Base-by-base conservation (phyloP, 2,888 invertebrate genomes). In the Buathra laborator region DNA sequence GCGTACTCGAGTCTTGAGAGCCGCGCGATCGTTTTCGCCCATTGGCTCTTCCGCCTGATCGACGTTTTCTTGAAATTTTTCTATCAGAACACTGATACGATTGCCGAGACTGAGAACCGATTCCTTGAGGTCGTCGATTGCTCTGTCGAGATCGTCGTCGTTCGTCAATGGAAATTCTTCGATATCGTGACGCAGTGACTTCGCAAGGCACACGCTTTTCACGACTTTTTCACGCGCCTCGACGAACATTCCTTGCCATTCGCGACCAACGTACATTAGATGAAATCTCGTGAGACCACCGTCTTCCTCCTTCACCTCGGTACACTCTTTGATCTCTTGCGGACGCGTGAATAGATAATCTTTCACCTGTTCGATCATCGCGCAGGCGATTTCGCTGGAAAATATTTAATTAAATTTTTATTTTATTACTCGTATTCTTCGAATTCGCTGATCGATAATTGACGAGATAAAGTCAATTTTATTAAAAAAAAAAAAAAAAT, bases 121-220 rank as follows among this genome's bases (percentile, higher is more conserved):
- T 85, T 94, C 93, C 95, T 96, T 91, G 14, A 94, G 90, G 37
- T 75, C 93, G 43, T 94, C 93, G 85, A 97, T 95, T 4, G 97
- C 95, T 32, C 95, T 95, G 68, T 96, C 95, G 78, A 97, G 96
- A 1, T 95, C 94, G 0, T 95, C 94, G 89, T 94, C 94, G 89
- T 94, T 94, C 67, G 94, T 95, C 3, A 81, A 9, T 1, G 82
- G 84, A 83, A 94, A 94, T 2, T 95, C 94, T 94, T 96, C 96
- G 44, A 97, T 94, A 90, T 97, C 96, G 90, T 96, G 95, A 77
- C 95, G 95, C 51, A 98, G 95, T 83, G 96, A 96, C 93, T 97
- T 97, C 62, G 97, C 97, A 94, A 98, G 97, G 87, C 96, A 96
- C 86, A 98, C 95, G 14, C 97, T 96, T 92, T 97, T 97, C 75